These are phyloP conservation scores for Orgyia antiqua DNA, from an alignment of 2,888 invertebrate genomes.

Conservation along the genomic window DNA sequence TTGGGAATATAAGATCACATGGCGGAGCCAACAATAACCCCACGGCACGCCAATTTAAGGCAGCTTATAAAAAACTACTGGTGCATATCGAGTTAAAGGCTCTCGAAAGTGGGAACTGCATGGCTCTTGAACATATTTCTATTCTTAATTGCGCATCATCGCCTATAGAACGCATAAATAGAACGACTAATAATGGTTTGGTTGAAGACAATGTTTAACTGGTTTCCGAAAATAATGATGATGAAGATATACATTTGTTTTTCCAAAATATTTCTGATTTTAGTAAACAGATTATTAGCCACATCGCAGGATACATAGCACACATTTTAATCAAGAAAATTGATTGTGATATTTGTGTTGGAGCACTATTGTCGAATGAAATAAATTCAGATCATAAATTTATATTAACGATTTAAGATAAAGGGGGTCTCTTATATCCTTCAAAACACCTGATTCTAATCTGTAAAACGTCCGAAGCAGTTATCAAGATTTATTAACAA, in stretches of 20 bases:
- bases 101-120: conserved; percentile 7
- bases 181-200: conserved; percentile 1
- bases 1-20: conserved; percentile 10
- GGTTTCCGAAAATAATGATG: conserved; percentile 3
- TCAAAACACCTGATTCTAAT: conserved; percentile 3
- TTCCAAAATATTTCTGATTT: conserved; percentile 3
- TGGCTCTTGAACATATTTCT: conserved; percentile 6
- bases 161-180: conserved; percentile 5
- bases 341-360: conserved; percentile 1
- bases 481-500: conserved; percentile 2
- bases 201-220: conserved; percentile 2
- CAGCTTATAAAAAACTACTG: conserved; percentile 7
- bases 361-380: conserved; percentile 3
- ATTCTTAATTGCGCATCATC: conserved; percentile 5
- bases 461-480: conserved; percentile 2
- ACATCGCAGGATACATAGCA: conserved; percentile 3
- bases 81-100: conserved; percentile 10
- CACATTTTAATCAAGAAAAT: conserved; percentile 2
- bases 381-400: conserved; percentile 3
- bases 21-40: conserved; percentile 14
- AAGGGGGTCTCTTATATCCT: conserved; percentile 3
- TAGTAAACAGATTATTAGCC: conserved; percentile 3
- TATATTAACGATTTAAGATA: conserved; percentile 3
- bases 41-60: conserved; percentile 4
- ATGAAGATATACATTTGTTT: conserved; percentile 1